Conservation (phyloP, 2,888 invertebrate genomes). For the Rapana venosa region DNA sequence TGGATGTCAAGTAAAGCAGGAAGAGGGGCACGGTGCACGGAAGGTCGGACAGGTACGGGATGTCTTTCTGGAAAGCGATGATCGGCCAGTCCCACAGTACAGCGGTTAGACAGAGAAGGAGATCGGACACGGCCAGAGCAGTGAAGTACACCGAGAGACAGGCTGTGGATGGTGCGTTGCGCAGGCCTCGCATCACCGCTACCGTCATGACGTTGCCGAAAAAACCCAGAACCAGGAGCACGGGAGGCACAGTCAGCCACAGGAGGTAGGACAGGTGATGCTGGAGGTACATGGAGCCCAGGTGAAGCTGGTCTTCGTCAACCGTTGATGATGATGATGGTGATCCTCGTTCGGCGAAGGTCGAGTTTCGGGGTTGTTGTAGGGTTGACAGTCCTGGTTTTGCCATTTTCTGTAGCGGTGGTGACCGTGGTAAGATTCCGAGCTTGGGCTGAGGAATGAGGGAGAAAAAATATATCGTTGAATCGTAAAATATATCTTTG, state of each 20-base stretch:
- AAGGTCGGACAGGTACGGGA: background rate
- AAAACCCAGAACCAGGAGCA: background rate
- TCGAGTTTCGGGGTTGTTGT: no score
- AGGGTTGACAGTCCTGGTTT: no score
- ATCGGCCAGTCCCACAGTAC: background rate
- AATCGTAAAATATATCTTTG: no score
- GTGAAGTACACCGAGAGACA: background rate
- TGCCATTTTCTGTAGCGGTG: no score
- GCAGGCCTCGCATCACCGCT: background rate
- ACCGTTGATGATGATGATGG: background rate
- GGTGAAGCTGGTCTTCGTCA: background rate
- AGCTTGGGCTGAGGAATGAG: no score
- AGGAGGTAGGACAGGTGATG: background rate
- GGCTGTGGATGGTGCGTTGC: background rate
- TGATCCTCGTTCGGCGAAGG: no score
- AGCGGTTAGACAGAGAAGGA: background rate
- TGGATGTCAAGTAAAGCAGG: background rate
- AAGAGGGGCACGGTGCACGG: background rate
- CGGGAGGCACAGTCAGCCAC: background rate
- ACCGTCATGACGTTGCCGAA: constrained; percentile 21
- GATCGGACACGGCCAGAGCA: background rate
- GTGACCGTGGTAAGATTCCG: no score
- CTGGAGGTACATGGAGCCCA: background rate
- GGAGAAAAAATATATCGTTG: no score
- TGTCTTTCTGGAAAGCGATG: background rate